Conservation (phyloP, 2,888 invertebrate genomes). For the Limnephilus rhombicus region DNA sequence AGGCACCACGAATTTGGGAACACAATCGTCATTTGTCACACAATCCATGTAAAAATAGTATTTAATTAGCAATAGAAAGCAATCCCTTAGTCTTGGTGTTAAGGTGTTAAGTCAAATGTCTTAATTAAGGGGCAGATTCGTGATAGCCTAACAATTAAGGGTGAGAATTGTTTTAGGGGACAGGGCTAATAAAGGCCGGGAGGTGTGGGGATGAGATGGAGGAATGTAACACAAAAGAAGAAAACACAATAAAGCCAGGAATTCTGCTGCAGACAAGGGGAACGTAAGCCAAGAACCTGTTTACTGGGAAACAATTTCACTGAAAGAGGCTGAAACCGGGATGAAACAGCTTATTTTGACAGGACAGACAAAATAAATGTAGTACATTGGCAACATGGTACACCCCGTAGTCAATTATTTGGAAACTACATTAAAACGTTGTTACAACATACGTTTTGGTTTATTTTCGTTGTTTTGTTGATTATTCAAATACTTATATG, state of each 20-base stretch:
- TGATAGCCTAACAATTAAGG: not conserved
- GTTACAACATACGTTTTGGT: not conserved
- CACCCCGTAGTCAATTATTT: conserved; percentile 26
- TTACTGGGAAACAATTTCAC: conserved; percentile 60
- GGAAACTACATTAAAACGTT: conserved; percentile 22
- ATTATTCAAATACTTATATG: too few relatives aligned
- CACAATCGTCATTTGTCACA: too few relatives aligned
- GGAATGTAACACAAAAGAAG: conserved; percentile 46
- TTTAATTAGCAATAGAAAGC: not conserved
- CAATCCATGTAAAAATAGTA: not conserved
- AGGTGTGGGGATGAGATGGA: not conserved
- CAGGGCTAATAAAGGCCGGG: not conserved
- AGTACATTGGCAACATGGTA: conserved; percentile 27
- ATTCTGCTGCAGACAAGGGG: conserved; percentile 56
- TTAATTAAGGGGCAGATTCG: not conserved
- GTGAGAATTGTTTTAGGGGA: not conserved
- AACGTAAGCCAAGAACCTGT: conserved; percentile 57
- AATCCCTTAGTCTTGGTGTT: not conserved
- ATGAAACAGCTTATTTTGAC: conserved; percentile 64
- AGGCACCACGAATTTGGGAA: too few relatives aligned
- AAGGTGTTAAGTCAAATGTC: not conserved
- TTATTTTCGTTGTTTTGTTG: not conserved
- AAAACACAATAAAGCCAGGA: conserved; percentile 60
- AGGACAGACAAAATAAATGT: conserved; percentile 62
- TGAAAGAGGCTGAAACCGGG: conserved; percentile 63